These are phyloP conservation scores for Squalus acanthias DNA, from an alignment of 2,797 vertebrate species.

Conservation along the genomic window DNA sequence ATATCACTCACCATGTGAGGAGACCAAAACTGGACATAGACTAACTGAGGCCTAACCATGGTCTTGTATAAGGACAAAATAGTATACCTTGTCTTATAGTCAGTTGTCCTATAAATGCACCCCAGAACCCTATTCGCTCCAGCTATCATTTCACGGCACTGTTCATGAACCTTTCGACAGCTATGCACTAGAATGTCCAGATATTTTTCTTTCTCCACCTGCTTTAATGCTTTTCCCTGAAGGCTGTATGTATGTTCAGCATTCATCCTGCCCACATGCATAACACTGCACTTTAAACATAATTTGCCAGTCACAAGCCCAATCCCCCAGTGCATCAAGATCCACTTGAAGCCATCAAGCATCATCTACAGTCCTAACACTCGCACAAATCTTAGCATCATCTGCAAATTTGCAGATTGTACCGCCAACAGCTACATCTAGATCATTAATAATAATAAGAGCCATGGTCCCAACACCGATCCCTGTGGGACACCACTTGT, in stretches of 20 bases:
- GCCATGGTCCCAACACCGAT: neutral
- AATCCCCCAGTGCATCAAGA: neutral
- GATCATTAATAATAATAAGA: neutral
- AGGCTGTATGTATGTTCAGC: neutral
- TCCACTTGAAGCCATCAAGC: neutral
- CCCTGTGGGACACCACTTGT: neutral
- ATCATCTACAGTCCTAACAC: neutral
- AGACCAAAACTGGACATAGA: neutral
- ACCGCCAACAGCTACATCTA: neutral
- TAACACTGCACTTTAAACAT: neutral
- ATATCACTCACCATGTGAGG: neutral
- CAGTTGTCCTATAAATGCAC: neutral
- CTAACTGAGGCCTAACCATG: neutral
- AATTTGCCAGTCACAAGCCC: neutral
- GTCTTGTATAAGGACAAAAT: neutral
- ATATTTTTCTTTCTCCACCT: too few species aligned
- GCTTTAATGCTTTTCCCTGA: neutral
- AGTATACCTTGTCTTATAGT: neutral
- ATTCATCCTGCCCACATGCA: neutral
- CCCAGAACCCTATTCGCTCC: neutral
- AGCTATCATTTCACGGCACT: too few species aligned
- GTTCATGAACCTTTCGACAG: too few species aligned
- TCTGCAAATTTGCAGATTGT: neutral
- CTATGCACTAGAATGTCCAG: too few species aligned
- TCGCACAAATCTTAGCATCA: neutral